A percentile compares a stretch with the other conserved stretches of the same genome.
Evolutionary conservation across 2,113 vertebrate species (phyloP).

Genomic region (Furnarius figulus): DNA sequence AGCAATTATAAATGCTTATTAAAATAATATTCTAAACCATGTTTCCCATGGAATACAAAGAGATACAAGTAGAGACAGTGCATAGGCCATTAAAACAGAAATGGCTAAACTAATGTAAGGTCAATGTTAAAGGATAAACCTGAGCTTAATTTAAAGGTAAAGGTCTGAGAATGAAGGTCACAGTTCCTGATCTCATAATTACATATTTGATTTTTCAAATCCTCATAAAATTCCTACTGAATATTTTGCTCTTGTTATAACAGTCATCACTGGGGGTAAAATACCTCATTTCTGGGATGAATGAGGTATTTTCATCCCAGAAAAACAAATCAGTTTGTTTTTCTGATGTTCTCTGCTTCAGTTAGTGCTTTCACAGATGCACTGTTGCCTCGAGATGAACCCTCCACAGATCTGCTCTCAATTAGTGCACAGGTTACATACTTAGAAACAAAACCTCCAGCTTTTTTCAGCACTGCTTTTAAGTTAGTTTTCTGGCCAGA

Average conservation of each 20-base stretch:
- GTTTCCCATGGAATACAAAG: not conserved
- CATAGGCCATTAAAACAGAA: not conserved
- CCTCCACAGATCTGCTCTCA: not conserved
- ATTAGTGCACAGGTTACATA: not conserved
- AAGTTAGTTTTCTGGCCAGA: not conserved
- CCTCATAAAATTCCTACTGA: not conserved
- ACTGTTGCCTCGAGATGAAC: not conserved
- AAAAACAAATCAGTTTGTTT: too few species aligned
- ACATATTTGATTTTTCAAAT: not conserved
- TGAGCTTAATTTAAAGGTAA: not conserved
- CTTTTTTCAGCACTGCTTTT: not conserved
- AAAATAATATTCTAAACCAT: not conserved
- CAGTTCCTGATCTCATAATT: not conserved
- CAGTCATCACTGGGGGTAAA: not conserved
- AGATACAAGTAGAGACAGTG: not conserved
- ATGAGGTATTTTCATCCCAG: too few species aligned
- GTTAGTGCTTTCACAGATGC: not conserved
- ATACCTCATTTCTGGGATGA: not conserved
- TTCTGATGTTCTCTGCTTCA: not conserved
- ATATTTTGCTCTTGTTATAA: not conserved
- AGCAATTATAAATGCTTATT: not conserved
- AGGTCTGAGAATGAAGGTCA: not conserved
- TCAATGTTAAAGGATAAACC: not conserved
- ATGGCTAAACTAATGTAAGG: not conserved
- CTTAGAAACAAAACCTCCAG: not conserved